These are phyloP conservation scores for Corticium candelabrum DNA, from an alignment of 37 sponge, comb jelly and placozoan species.

Conservation along the genomic window DNA sequence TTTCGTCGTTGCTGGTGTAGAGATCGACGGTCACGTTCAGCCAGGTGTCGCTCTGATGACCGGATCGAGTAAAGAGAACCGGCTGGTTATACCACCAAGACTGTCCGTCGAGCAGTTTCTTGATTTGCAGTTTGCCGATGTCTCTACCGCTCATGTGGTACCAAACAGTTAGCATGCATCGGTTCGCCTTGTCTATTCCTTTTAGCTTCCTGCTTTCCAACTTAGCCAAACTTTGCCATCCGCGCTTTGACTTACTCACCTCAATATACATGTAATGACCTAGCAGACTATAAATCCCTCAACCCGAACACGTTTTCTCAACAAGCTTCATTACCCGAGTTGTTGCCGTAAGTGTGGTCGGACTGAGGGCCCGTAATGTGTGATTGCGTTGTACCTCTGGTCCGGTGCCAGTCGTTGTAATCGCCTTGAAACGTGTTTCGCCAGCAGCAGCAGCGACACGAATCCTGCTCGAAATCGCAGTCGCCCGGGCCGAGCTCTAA, in stretches of 20 bases:
- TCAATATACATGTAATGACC: conserved; percentile 46
- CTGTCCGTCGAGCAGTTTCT: not conserved
- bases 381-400: not conserved
- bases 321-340: too few species aligned
- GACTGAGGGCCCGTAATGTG: conserved; percentile 16
- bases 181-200: not conserved
- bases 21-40: conserved; percentile 1
- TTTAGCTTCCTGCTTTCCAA: not conserved
- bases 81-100: not conserved
- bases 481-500: conserved; percentile 1
- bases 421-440: not conserved
- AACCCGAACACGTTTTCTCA: too few species aligned
- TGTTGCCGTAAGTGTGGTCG: conserved; percentile 32
- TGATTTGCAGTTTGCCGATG: not conserved
- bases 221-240: not conserved
- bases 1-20: not conserved
- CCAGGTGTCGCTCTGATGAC: not conserved
- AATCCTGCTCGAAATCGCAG: not conserved
- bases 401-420: not conserved
- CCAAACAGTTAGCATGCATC: conserved; percentile 14
- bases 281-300: too few species aligned
- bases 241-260: not conserved
- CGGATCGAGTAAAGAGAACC: not conserved
- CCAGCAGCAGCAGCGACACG: not conserved
- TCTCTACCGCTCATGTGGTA: conserved; percentile 34